Base-by-base conservation (phyloP, 2,888 invertebrate genomes). In the Cybosia mesomella region DNA sequence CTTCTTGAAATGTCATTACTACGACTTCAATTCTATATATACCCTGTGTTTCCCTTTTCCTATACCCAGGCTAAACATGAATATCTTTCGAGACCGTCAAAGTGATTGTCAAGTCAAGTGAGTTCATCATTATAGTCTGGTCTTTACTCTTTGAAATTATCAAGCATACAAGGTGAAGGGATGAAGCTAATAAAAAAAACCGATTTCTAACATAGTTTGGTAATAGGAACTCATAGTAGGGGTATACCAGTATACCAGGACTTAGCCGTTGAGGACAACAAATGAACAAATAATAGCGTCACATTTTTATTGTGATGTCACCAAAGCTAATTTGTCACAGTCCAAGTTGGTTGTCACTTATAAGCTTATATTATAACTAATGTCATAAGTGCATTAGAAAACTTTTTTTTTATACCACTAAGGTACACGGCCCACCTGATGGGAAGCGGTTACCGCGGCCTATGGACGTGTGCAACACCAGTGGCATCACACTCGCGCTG, bases 201-300 rank as follows among this genome's bases (percentile, higher is more conserved):
- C 8, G 34, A 34, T 59, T 36, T 22, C 55, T 55, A 43, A 43
- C 1, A 1, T 43, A 58, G 58, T 65, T 58, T 1, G 9, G 0
- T 22, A 4, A 49, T 18, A 57, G 18, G 8, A 22, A 43, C 34
- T 10, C 21, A 21, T 18, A 11, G 64, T 65, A 65, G 43, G 57
- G 57, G 21, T 64, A 21, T 21, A 18, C 5, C 9, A n/a, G 64
- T 64, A 15, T 34, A 32, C 18, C 8, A 22, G 49, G 58, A 71
- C 68, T 62, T 72, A 77, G 77, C 75, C 74, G 73, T 64, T 71
- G 69, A 62, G 68, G 70, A 82, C 85, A 84, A 88, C 82, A 85
- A 87, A 88, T 84, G 83, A 85, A 84, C 80, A 81, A 86, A 86
- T 86, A 85, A 88, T 85, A 77, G 76, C 74, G 49, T 74, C 75